A percentile compares a stretch with the other conserved stretches of the same genome.
These are phyloP conservation scores for Hycleus cichorii DNA, from an alignment of 1,140 invertebrate genomes.

Conservation along the genomic window DNA sequence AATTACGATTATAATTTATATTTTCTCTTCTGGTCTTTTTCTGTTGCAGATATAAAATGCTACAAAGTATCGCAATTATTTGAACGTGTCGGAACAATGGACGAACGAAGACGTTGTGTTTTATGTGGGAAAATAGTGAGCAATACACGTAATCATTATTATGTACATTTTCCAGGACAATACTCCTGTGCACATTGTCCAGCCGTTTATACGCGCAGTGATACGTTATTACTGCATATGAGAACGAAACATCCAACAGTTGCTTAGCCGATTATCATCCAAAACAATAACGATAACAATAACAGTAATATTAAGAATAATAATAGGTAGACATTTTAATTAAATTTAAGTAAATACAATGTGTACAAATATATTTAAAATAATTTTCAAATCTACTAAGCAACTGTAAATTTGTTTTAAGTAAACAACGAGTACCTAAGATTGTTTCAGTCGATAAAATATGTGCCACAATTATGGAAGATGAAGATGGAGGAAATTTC, in stretches of 20 bases:
- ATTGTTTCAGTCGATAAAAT: too few relatives aligned
- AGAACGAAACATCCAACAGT: constrained; percentile 53
- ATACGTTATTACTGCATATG: constrained; percentile 56
- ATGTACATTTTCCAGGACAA: constrained; percentile 58
- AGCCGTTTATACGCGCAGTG: constrained; percentile 57
- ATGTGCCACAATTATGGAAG: too few relatives aligned
- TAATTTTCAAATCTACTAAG: too few relatives aligned
- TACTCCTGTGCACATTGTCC: constrained; percentile 56
- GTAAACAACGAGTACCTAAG: too few relatives aligned
- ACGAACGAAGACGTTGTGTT: constrained; percentile 56
- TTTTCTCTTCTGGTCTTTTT: constrained; percentile 34
- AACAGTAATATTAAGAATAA: too few relatives aligned
- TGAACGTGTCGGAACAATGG: constrained; percentile 53
- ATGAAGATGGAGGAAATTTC: too few relatives aligned
- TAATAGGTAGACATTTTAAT: too few relatives aligned
- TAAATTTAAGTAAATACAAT: too few relatives aligned
- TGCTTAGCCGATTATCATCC: constrained; percentile 32
- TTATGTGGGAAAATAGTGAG: constrained; percentile 60
- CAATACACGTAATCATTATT: constrained; percentile 60
- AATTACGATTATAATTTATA: neutral
- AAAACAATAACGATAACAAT: too few relatives aligned
- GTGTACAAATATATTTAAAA: too few relatives aligned
- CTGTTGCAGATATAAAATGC: constrained; percentile 58
- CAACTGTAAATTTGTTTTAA: too few relatives aligned
- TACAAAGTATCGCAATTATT: constrained; percentile 61